A percentile compares a stretch with the other conserved stretches of the same genome.
Evolutionary conservation across 1,140 invertebrate genomes (phyloP).

Genomic region (Phocides pigmalion): DNA sequence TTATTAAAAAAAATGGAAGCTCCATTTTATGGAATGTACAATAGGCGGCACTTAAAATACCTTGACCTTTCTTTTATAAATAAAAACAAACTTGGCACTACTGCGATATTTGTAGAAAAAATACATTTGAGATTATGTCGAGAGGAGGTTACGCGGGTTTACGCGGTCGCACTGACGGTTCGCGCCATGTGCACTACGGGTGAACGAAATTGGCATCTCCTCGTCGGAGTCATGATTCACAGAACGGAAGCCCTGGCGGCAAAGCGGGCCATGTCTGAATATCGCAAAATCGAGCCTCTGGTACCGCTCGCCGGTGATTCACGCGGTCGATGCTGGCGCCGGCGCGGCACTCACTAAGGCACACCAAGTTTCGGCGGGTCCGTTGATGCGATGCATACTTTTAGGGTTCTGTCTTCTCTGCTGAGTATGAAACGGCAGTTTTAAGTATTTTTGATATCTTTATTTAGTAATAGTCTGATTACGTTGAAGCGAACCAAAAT

Average conservation of each 20-base stretch:
- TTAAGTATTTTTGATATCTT: no score
- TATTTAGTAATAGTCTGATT: no score
- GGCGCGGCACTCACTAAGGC: slow-evolving; percentile 65
- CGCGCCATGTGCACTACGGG: slow-evolving; percentile 53
- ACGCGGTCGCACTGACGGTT: slow-evolving; percentile 50
- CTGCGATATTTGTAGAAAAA: slow-evolving; percentile 21
- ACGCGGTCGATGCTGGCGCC: slow-evolving; percentile 70
- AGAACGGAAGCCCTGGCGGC: slow-evolving; percentile 67
- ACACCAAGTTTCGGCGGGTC: slow-evolving; percentile 56
- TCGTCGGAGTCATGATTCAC: slow-evolving; percentile 69
- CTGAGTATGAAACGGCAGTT: background rate
- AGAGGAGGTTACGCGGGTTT: slow-evolving; percentile 32
- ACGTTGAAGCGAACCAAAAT: no score
- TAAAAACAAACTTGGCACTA: slow-evolving; percentile 37
- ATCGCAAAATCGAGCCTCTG: slow-evolving; percentile 57
- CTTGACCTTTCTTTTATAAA: slow-evolving; percentile 29
- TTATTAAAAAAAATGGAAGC: slow-evolving; percentile 54
- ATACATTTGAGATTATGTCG: slow-evolving; percentile 32
- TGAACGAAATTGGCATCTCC: slow-evolving; percentile 59
- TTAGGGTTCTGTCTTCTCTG: slow-evolving; percentile 5
- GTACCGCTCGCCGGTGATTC: slow-evolving; percentile 52
- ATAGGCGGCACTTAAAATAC: slow-evolving; percentile 38
- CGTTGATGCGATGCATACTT: background rate
- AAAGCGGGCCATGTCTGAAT: slow-evolving; percentile 75
- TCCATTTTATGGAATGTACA: slow-evolving; percentile 59